Evolutionary conservation across 1,140 invertebrate species (phyloP).

Genomic region (Steinernema khuongi): DNA sequence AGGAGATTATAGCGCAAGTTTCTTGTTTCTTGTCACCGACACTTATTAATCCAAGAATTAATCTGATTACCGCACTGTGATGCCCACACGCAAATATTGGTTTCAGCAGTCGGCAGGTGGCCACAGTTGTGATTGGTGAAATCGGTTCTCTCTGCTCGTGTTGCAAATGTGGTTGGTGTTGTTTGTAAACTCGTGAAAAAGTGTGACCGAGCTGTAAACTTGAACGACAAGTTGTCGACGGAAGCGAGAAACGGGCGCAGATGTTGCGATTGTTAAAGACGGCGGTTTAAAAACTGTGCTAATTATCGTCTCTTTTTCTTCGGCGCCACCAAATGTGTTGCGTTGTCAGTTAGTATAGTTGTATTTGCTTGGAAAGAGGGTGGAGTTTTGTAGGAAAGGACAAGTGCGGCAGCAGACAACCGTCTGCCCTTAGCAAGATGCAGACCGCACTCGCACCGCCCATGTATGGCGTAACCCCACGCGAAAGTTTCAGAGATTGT

Average conservation of each 20-base stretch:
- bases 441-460: not conserved
- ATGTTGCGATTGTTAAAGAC: slow-evolving; percentile 8
- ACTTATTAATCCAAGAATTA: no score
- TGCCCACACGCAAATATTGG: no score
- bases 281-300: slow-evolving; percentile 16
- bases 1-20: no score
- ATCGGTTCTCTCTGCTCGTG: no score
- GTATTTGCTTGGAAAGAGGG: not conserved
- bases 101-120: no score
- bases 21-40: no score
- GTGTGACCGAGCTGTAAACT: not conserved
- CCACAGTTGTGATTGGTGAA: no score
- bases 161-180: no score
- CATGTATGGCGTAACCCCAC: not conserved
- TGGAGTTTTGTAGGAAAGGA: not conserved
- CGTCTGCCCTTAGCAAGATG: not conserved
- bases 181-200: not conserved
- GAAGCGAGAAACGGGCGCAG: not conserved
- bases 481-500: not conserved
- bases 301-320: not conserved
- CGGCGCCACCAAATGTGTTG: not conserved
- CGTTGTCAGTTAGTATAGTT: not conserved
- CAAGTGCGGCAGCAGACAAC: not conserved
- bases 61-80: no score
- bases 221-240: not conserved